Base-by-base conservation (phyloP, 2,113 vertebrate genomes). In the Hippocampus comes region DNA sequence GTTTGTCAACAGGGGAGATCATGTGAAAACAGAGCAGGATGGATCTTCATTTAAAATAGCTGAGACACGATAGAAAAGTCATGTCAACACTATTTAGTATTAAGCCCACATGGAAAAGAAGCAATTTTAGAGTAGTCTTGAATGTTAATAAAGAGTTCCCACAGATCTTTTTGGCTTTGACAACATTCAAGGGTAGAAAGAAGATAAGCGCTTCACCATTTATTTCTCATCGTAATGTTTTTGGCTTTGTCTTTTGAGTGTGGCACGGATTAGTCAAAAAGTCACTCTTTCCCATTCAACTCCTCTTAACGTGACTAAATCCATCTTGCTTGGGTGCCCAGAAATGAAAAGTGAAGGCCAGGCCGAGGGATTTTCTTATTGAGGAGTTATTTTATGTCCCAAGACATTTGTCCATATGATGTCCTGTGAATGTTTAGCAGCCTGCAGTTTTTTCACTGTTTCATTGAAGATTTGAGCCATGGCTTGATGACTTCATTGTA, bases 1-100 rank as follows among this genome's bases (percentile, higher is more conserved):
- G 41, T 98, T 94, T 74, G 82, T 95, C 74, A 95, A 98, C 86
- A 93, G 94, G 14, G 87, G 81, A 27, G 93, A 94, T 38, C 96
- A 97, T 73, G 80, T 96, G 15, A 74, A 74, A 72, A 80, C 79
- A 17, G 80, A 75, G 17, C 38, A 21, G 1, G 17, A 38, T n/a
- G 61, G 9, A 20, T 18, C 17, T 9, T 17, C 27, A 34, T 34
- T 38, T 9, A 18, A 55, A 72, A 9, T 41, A 56, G 17, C 23
- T 4, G 12, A 59, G 11, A 27, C 23, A 14, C 18, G 15, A 20
- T 18, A 17, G 59, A 61, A 9, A 34, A 1, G 12, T 14, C 27
- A 27, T 14, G 27, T 8, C 17, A 56, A 56, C 8, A 56, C 53
- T 23, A 11, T 56, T 21, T 20, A 20, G 1, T 21, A 20, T 53